These are phyloP conservation scores for Papilio machaon DNA, from an alignment of 1,140 invertebrate species.

Conservation along the genomic window DNA sequence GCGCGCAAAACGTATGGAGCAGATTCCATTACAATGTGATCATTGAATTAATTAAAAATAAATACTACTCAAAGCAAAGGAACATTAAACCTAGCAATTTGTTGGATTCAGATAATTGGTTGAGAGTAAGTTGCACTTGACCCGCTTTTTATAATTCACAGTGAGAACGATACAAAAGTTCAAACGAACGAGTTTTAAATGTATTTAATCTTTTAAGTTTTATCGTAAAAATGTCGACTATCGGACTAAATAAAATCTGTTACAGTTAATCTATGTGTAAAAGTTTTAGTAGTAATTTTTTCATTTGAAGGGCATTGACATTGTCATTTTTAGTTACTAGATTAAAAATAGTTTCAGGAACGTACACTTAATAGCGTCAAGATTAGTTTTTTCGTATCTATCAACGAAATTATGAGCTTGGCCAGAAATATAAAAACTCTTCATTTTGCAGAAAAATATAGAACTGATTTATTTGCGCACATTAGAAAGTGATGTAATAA, in stretches of 20 bases:
- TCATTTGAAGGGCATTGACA: no score
- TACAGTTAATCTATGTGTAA: not conserved
- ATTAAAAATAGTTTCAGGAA: not conserved
- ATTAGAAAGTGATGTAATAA: no score
- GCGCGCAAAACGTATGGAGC: not conserved
- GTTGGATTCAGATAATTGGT: not conserved
- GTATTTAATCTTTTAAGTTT: not conserved
- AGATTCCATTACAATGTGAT: not conserved
- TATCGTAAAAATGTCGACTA: not conserved
- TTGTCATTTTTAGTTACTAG: no score
- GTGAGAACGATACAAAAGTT: slow-evolving; percentile 24
- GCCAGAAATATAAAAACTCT: no score
- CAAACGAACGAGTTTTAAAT: slow-evolving; percentile 13
- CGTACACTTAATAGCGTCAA: not conserved
- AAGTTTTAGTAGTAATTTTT: no score
- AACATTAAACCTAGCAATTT: not conserved
- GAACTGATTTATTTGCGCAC: no score
- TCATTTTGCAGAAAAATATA: no score
- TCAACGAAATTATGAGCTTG: not conserved
- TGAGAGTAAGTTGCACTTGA: slow-evolving; percentile 29
- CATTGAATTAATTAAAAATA: slow-evolving; percentile 11
- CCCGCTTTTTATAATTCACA: slow-evolving; percentile 27
- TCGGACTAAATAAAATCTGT: not conserved
- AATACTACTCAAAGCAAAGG: not conserved
- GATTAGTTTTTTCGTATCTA: not conserved